Conservation (phyloP, 2,113 vertebrate genomes). For the Dolichotis patagonum region DNA sequence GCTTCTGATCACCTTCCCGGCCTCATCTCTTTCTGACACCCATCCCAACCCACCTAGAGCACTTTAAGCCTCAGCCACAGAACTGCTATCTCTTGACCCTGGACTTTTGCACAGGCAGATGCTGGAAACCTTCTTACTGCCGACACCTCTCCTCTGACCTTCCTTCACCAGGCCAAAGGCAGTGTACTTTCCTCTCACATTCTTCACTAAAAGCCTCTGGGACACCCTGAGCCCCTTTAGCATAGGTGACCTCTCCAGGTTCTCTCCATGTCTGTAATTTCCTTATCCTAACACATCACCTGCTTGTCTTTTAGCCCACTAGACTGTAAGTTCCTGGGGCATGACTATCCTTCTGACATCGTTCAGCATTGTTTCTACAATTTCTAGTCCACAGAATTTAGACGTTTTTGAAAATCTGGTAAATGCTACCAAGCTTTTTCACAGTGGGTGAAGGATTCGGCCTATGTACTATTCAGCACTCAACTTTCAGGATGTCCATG, state of each 20-base stretch:
- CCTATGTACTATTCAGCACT: neutral
- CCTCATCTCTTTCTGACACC: neutral
- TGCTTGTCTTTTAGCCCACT: neutral
- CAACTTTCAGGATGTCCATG: neutral
- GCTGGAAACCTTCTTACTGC: neutral
- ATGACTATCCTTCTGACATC: neutral
- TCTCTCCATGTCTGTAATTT: neutral
- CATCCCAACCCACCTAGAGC: neutral
- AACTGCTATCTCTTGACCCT: neutral
- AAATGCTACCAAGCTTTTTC: neutral
- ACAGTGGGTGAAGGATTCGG: neutral
- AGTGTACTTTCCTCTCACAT: neutral
- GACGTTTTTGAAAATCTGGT: neutral
- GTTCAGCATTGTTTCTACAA: neutral
- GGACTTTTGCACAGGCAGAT: neutral
- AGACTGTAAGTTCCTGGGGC: neutral
- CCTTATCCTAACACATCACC: neutral
- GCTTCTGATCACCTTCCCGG: neutral
- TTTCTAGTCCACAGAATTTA: neutral
- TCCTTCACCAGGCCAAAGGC: neutral
- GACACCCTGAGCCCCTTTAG: neutral
- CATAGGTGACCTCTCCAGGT: neutral
- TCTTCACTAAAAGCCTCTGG: neutral
- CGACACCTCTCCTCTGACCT: neutral
- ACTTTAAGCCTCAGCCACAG: neutral